Conservation (phyloP, 2,888 invertebrate genomes). For the Brassicogethes aeneus region DNA sequence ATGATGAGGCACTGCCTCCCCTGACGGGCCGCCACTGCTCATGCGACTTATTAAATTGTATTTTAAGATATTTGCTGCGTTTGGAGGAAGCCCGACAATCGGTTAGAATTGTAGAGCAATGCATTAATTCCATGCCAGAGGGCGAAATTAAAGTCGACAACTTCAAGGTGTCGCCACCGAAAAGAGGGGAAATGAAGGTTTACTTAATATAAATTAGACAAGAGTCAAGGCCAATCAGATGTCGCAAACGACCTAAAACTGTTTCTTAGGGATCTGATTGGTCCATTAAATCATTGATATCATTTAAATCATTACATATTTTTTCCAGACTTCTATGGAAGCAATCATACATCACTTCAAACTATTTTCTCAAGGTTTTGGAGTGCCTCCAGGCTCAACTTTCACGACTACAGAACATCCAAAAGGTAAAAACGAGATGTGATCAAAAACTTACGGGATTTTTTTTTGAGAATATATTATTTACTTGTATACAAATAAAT, state of each 20-base stretch:
- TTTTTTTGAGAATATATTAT: constrained; percentile 1
- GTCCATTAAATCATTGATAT: neutral
- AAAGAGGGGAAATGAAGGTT: constrained; percentile 70
- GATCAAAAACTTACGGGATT: constrained; percentile 3
- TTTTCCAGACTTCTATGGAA: constrained; percentile 61
- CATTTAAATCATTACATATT: constrained; percentile 4
- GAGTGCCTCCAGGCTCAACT: constrained; percentile 75
- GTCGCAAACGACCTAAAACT: neutral
- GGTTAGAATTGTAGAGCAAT: constrained; percentile 67
- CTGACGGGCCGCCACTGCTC: no score
- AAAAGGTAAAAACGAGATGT: constrained; percentile 52
- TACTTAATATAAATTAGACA: constrained; percentile 7
- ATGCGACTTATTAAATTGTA: no score
- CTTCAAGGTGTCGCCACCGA: constrained; percentile 67
- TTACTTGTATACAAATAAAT: no score
- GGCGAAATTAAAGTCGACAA: constrained; percentile 76
- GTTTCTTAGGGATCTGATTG: neutral
- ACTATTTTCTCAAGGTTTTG: constrained; percentile 70
- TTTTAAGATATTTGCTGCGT: constrained; percentile 57
- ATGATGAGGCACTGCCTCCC: no score
- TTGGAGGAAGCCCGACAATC: constrained; percentile 69
- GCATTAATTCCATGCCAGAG: constrained; percentile 72
- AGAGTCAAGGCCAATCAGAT: neutral
- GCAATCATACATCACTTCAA: constrained; percentile 86
- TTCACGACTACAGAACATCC: constrained; percentile 76